Percentiles rank a stretch among this genome's conserved stretches.
These are phyloP conservation scores for Atta colombica DNA, from an alignment of 1,140 invertebrate genomes.

Conservation along the genomic window DNA sequence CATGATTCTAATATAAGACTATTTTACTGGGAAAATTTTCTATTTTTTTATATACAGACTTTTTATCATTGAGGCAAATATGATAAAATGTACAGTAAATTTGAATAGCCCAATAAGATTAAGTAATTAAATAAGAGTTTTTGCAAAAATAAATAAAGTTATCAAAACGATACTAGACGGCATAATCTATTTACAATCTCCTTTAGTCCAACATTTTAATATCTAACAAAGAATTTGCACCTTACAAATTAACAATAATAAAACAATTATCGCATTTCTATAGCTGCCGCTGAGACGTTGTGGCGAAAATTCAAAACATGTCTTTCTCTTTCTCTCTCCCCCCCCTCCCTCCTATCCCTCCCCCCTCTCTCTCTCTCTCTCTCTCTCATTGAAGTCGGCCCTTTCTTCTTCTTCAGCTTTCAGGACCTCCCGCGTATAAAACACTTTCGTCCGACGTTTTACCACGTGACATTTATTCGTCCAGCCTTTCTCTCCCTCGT, in stretches of 20 bases:
- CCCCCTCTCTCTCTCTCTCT: not conserved
- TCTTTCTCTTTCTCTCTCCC: not conserved
- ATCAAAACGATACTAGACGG: not conserved
- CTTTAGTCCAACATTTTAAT: constrained; percentile 8
- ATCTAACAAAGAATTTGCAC: not conserved
- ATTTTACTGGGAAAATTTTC: too few relatives aligned
- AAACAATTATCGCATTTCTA: not conserved
- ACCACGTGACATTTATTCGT: constrained; percentile 57
- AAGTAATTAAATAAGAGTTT: not conserved
- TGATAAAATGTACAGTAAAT: too few relatives aligned
- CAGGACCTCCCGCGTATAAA: constrained; percentile 80
- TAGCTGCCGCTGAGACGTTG: not conserved
- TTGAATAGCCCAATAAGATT: too few relatives aligned
- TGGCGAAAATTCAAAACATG: not conserved
- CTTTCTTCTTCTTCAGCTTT: constrained; percentile 66
- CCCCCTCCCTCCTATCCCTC: too few relatives aligned
- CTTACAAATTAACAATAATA: not conserved
- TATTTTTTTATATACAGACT: too few relatives aligned
- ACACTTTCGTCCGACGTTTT: constrained; percentile 75
- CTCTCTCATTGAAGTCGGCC: not conserved
- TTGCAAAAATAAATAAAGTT: not conserved
- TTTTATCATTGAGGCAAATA: too few relatives aligned
- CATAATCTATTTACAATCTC: not conserved
- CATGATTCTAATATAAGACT: too few relatives aligned
- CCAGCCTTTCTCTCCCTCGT: constrained; percentile 12